phyloP scores from a whole-genome alignment of 2,888 invertebrate species.

The Terebella lapidaria region DNA sequence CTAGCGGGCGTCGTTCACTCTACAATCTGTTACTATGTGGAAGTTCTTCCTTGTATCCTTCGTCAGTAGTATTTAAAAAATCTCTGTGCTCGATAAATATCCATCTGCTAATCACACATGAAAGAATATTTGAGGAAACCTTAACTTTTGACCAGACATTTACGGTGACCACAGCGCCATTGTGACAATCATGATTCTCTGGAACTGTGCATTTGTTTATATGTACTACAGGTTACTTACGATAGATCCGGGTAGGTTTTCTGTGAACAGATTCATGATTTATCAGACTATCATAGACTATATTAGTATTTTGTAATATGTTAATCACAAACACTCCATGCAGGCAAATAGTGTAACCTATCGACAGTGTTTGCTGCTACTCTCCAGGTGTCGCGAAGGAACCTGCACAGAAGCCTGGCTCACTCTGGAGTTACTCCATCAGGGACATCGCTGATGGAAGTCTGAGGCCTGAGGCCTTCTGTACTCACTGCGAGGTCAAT shows the following conservation, averaged over 20 bases:
- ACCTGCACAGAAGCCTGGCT: neutral
- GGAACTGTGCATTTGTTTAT: slow-evolving; percentile 15
- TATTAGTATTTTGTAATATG: too few species aligned
- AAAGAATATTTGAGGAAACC: too few species aligned
- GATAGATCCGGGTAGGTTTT: slow-evolving; percentile 36
- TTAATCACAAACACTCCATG: too few species aligned
- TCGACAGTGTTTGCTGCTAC: neutral
- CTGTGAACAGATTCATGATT: too few species aligned
- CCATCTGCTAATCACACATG: too few species aligned
- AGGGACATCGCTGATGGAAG: neutral
- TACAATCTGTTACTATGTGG: slow-evolving; percentile 29
- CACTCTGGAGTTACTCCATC: neutral
- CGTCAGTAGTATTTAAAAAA: too few species aligned
- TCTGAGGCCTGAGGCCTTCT: slow-evolving; percentile 1
- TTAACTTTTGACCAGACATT: too few species aligned
- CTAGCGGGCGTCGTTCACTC: slow-evolving; percentile 43
- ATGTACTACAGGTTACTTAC: slow-evolving; percentile 32
- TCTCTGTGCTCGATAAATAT: too few species aligned
- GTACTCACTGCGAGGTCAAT: slow-evolving; percentile 13
- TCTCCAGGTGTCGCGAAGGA: neutral
- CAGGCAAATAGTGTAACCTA: too few species aligned
- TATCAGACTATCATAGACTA: too few species aligned
- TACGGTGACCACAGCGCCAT: too few species aligned
- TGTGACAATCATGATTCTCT: neutral
- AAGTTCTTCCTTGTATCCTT: slow-evolving; percentile 34